Conservation (phyloP, 2,113 vertebrate genomes). For the Dunckerocampus dactyliophorus region DNA sequence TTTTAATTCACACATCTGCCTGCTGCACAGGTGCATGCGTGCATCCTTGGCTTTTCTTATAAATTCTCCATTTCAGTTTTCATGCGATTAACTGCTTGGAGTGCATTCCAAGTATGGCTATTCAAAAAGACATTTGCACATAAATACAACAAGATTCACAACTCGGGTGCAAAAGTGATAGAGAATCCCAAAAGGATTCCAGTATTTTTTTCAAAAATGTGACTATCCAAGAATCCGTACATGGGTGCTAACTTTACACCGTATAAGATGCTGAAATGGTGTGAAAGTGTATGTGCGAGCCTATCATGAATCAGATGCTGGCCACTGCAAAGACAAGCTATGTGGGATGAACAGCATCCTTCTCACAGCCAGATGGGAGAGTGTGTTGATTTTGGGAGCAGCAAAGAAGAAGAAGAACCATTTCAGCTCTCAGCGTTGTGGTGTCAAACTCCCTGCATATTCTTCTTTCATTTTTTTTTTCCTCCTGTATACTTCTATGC, state of each 20-base stretch:
- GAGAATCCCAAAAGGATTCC: too few relatives aligned
- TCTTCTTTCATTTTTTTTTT: slow-evolving; percentile 19
- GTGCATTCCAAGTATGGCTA: not conserved
- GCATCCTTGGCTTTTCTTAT: slow-evolving; percentile 1
- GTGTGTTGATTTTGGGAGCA: slow-evolving; percentile 51
- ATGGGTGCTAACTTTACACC: too few relatives aligned
- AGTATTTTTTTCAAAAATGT: too few relatives aligned
- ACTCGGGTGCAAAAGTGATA: not conserved
- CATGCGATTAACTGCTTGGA: not conserved
- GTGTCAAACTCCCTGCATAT: slow-evolving; percentile 41
- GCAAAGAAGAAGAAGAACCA: slow-evolving; percentile 32
- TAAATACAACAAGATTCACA: not conserved
- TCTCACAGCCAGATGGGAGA: slow-evolving; percentile 45
- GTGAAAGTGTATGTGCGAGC: slow-evolving; percentile 4
- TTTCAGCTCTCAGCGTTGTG: slow-evolving; percentile 30
- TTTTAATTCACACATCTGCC: slow-evolving; percentile 62
- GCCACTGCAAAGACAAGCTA: slow-evolving; percentile 45
- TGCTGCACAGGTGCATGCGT: slow-evolving; percentile 4
- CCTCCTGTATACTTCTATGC: slow-evolving; percentile 26
- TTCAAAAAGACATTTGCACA: not conserved
- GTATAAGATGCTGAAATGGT: not conserved
- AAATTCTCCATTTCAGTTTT: not conserved
- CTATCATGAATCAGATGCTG: slow-evolving; percentile 41
- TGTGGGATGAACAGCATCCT: slow-evolving; percentile 63
- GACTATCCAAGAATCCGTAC: too few relatives aligned